Conservation (phyloP, 2,797 vertebrate genomes). For the Sebastolobus altivelis region DNA sequence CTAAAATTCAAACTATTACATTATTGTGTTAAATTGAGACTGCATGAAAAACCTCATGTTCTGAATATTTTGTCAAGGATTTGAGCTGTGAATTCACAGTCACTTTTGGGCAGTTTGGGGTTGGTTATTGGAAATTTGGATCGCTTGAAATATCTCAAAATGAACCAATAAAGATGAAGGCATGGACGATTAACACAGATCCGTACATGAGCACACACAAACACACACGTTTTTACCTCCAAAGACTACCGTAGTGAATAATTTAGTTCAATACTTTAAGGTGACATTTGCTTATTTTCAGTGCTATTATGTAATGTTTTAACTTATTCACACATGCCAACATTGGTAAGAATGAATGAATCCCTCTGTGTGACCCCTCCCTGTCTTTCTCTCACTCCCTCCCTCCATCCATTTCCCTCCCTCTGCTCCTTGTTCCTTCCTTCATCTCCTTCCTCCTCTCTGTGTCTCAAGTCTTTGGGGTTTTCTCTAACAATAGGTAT, state of each 20-base stretch:
- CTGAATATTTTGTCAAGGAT: conserved; percentile 39
- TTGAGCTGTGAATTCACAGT: not conserved
- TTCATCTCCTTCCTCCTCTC: conserved; percentile 45
- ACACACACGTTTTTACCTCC: not conserved
- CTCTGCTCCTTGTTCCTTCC: conserved; percentile 15
- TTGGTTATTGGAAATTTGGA: conserved; percentile 12
- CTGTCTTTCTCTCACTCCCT: conserved; percentile 26
- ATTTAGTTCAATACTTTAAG: not conserved
- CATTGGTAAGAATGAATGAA: conserved; percentile 21
- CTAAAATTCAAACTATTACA: conserved; percentile 28
- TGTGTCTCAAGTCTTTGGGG: conserved; percentile 71
- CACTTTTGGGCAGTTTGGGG: conserved; percentile 10
- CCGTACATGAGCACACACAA: not conserved
- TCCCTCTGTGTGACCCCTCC: conserved; percentile 35
- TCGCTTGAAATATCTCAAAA: not conserved
- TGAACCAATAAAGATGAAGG: not conserved
- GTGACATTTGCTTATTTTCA: not conserved
- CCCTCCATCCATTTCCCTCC: conserved; percentile 16
- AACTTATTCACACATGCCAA: conserved; percentile 9
- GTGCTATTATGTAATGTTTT: not conserved
- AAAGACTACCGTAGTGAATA: not conserved
- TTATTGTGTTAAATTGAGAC: conserved; percentile 48
- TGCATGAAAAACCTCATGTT: conserved; percentile 55
- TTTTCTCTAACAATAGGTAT: conserved; percentile 83
- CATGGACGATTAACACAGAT: not conserved